Evolutionary conservation across 2,888 invertebrate species (phyloP).

Genomic region (Ophonus ardosiacus): DNA sequence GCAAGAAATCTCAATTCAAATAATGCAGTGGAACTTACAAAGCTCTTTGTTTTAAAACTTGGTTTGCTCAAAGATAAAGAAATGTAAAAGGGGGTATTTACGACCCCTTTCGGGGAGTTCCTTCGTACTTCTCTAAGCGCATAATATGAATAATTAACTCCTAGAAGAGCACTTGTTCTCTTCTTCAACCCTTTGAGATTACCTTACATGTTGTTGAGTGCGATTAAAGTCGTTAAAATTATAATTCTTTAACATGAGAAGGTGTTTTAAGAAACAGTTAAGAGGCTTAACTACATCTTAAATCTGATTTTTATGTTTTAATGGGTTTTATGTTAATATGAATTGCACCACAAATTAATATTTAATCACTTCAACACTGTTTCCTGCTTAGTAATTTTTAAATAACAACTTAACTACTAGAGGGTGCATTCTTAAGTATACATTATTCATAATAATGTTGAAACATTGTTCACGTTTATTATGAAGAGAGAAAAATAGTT

Average conservation of each 20-base stretch:
- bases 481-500: too few species aligned
- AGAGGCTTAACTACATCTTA: conserved; percentile 27
- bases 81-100: conserved; percentile 36
- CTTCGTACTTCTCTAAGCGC: background rate
- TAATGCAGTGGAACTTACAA: conserved; percentile 34
- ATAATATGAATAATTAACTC: conserved; percentile 35
- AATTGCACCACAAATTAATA: conserved; percentile 13
- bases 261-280: conserved; percentile 29
- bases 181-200: conserved; percentile 32
- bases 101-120: background rate
- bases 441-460: background rate
- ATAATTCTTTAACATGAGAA: conserved; percentile 44
- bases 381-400: background rate
- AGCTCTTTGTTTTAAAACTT: conserved; percentile 34
- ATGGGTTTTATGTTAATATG: conserved; percentile 44
- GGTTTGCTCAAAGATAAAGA: conserved; percentile 33
- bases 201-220: conserved; percentile 27
- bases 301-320: conserved; percentile 39
- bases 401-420: background rate
- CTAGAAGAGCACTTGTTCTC: background rate
- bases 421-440: background rate
- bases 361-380: conserved; percentile 5
- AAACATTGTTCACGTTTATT: background rate
- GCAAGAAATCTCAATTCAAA: conserved; percentile 25
- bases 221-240: conserved; percentile 41